Percentiles rank a stretch among this genome's conserved stretches.
phyloP scores from a whole-genome alignment of 2,113 vertebrate genomes.

The Phodopus roborovskii region DNA sequence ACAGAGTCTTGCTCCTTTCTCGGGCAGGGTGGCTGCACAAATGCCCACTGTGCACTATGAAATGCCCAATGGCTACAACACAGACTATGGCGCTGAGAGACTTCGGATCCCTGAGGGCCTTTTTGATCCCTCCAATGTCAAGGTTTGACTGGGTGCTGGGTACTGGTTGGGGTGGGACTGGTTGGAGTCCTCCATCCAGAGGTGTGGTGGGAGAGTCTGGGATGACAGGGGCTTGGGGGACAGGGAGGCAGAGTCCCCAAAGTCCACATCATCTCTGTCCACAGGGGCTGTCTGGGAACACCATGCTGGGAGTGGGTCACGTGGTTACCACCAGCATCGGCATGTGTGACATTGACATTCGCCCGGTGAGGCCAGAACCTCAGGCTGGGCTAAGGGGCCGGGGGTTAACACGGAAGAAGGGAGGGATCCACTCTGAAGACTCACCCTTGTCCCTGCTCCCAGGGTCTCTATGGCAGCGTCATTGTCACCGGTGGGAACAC shows the following conservation, averaged over 20 bases:
- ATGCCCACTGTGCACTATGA: conserved; percentile 91
- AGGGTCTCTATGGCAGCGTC: conserved; percentile 88
- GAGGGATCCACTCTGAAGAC: not conserved
- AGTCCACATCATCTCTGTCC: not conserved
- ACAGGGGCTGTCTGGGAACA: conserved; percentile 89
- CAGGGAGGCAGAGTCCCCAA: not conserved
- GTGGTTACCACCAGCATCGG: conserved; percentile 90
- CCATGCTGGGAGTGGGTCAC: conserved; percentile 89
- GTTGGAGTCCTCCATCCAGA: not conserved
- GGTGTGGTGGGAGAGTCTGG: not conserved
- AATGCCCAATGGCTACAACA: conserved; percentile 90
- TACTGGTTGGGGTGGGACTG: too few species aligned
- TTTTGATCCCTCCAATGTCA: conserved; percentile 89
- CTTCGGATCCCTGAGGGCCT: conserved; percentile 89
- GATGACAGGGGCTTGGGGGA: not conserved
- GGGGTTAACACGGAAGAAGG: not conserved
- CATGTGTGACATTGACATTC: conserved; percentile 90
- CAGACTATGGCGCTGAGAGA: conserved; percentile 87
- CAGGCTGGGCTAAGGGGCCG: not conserved
- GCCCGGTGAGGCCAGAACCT: conserved; percentile 83
- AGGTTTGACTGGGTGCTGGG: conserved; percentile 78
- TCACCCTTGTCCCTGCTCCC: not conserved
- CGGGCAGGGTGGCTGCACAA: conserved; percentile 87
- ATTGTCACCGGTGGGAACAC: conserved; percentile 88
- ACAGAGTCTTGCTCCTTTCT: not conserved